Evolutionary conservation across 1,140 invertebrate genomes (phyloP), one percentile per base, ranked within the genome.

Genomic region (Eurosta solidaginis): DNA sequence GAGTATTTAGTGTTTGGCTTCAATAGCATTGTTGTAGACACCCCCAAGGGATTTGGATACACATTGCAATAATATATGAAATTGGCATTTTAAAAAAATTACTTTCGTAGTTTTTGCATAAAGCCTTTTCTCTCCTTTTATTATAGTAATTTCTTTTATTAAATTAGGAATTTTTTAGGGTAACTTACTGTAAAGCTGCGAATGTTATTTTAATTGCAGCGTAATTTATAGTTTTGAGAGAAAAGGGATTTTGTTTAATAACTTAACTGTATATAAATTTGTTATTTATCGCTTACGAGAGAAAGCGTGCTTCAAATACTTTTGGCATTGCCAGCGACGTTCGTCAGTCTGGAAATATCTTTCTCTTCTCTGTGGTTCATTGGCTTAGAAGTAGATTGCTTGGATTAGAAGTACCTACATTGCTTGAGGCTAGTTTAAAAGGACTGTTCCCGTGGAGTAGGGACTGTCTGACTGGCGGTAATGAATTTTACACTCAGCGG

Each of bases 31-130:
- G 59, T 42, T 33, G 59, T 68, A 33, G 36, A 33, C 40, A 29
- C 5, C 59, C 59, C 59, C 20, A 68, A 68, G 59, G 59, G 40
- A 68, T 68, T 40, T 33, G 40, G 33, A 22, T 20, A 22, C 59
- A 36, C 4, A 17, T 68, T 68, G 33, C 4, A 68, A 68, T 68
- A 33, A 68, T 68, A 68, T 68, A 68, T 68, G 59, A 68, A 68
- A 68, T 40, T 29, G 59, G n/a, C 59, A 68, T 68, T 68, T 68
- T 68, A 68, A 68, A n/a, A n/a, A 68, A 68, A 68, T 68, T 68
- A 40, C 59, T 9, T 68, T 68, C 40, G 36, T 68, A 40, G 33
- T 40, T 68, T 68, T 68, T 42, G 22, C 36, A 42, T 68, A 25
- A 17, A 22, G 20, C 40, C 40, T 36, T 59, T 33, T 40, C 20